Evolutionary conservation across 2,113 vertebrate species (phyloP).

Genomic region (Dendrocopos noguchii): DNA sequence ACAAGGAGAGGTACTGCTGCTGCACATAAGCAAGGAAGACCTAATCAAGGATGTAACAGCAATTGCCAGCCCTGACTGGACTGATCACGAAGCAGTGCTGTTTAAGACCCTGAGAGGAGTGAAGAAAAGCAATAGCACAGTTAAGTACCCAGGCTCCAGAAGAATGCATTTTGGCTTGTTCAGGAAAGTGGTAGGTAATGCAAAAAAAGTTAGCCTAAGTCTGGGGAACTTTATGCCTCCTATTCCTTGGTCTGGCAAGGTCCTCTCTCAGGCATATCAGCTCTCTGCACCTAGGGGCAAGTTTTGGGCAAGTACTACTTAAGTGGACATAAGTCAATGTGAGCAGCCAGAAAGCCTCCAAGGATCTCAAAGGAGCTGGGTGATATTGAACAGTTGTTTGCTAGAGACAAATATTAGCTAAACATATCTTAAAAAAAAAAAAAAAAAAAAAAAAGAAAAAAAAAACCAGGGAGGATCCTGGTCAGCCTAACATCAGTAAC

Average conservation of each 20-base stretch:
- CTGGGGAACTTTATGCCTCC: background rate
- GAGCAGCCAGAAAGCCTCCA: fast-evolving
- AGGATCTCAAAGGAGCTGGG: background rate
- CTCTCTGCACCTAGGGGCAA: background rate
- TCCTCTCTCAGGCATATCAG: background rate
- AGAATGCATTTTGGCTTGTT: background rate
- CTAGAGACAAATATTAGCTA: background rate
- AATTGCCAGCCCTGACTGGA: background rate
- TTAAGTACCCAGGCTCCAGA: background rate
- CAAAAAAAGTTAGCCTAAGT: background rate
- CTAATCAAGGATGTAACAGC: background rate
- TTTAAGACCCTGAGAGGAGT: background rate
- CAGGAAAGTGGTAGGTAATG: background rate
- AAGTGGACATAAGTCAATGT: background rate
- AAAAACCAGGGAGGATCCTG: background rate
- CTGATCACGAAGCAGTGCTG: background rate
- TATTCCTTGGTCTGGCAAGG: background rate
- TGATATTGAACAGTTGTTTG: background rate
- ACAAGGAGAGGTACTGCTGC: background rate
- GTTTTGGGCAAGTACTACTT: background rate
- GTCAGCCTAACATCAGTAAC: background rate
- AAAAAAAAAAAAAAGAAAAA: background rate
- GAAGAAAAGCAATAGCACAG: background rate
- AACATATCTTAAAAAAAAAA: background rate
- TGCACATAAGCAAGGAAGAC: background rate